Base-by-base conservation (phyloP, 2,797 vertebrate genomes). In the Cygnus olor region DNA sequence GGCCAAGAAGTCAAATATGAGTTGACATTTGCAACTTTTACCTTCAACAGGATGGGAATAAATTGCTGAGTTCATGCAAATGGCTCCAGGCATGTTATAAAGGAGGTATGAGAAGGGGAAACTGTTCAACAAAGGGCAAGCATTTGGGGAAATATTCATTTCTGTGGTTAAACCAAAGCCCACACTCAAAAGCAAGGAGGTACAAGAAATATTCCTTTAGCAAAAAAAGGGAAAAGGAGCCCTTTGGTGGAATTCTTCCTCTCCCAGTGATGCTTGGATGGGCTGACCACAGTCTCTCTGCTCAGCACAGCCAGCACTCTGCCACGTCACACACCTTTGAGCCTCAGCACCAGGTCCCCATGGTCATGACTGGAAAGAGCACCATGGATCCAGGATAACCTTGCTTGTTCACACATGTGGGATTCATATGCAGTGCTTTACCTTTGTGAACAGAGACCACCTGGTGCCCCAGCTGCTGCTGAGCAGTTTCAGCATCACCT, bases 401-500 rank as follows among this genome's bases (percentile, higher is more conserved):
- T 40, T 18, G 34, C 28, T 44, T 44, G 40, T 32, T 40, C 18
- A 30, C 17, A 14, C 49, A 40, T 14, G 12, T 2, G 14, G 60
- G 36, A 28, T 30, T 38, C 18, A 14, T 34, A 30, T 21, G 47
- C 27, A 71, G 34, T 40, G 51, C 30, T 72, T 40, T 42, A 7
- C 22, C 22, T 42, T 42, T 3, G 1, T 45, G 56, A 42, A 73
- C 32, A n/a, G 68, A 63, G 74, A 61, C 10, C 51, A 36, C 14
- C 14, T 20, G 30, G 70, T 17, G 64, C 51, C 76, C 22, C 60
- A 40, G 78, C 19, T 71, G 49, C n/a, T 19, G 28, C 11, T 0
- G 0, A 85, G 69, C 22, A 5, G 0, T 30, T 15, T 44, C 70
- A 78, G 56, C 3, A 1, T 9, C 1, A 0, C 9, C 22, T 10